These are phyloP conservation scores for Colaptes auratus DNA, from an alignment of 2,113 vertebrate species.

Conservation along the genomic window DNA sequence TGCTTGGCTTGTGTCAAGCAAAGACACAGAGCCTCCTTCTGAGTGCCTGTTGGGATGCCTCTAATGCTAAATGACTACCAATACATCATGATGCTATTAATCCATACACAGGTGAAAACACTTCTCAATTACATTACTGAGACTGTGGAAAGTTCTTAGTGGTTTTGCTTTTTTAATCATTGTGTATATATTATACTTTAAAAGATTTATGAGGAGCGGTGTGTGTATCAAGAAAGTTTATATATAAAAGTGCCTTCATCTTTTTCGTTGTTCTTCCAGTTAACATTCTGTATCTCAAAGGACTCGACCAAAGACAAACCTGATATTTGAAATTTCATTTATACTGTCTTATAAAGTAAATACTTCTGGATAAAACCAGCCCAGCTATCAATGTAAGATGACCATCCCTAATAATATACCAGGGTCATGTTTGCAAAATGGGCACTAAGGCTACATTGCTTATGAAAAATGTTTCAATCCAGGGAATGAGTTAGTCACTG, in stretches of 20 bases:
- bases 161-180: neutral
- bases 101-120: neutral
- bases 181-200: accelerated
- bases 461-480: neutral
- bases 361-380: neutral
- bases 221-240: neutral
- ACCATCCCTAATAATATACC: neutral
- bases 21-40: neutral
- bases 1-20: accelerated
- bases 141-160: neutral
- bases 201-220: accelerated
- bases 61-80: neutral
- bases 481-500: neutral
- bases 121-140: neutral
- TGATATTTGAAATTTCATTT: neutral
- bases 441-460: neutral
- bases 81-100: neutral
- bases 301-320: neutral
- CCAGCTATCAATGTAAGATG: accelerated
- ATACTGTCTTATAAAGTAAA: neutral
- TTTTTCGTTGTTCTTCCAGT: neutral
- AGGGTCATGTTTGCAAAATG: neutral
- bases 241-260: neutral
- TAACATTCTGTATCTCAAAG: neutral
- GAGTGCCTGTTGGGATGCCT: accelerated